phyloP scores from a whole-genome alignment of 2,113 vertebrate genomes.

The Dryoscopus gambensis region DNA sequence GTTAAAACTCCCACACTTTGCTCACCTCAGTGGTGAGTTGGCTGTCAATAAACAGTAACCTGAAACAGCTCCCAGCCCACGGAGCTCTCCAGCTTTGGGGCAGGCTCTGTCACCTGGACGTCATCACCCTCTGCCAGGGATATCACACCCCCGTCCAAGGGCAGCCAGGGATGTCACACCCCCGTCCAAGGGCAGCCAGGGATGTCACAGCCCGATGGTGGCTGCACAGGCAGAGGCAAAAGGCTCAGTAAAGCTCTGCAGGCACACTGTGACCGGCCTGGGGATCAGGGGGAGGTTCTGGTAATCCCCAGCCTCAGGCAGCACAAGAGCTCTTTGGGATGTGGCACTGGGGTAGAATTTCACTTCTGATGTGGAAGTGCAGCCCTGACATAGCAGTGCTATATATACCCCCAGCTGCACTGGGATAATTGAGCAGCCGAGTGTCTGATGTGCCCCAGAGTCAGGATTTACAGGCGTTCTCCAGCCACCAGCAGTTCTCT shows the following conservation, averaged over 20 bases:
- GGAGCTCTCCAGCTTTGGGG: neutral
- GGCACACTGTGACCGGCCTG: neutral
- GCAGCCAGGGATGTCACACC: neutral
- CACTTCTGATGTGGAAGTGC: neutral
- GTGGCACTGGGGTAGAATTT: neutral
- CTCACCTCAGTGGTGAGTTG: neutral
- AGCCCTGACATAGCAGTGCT: neutral
- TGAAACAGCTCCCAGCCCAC: neutral
- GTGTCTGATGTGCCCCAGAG: neutral
- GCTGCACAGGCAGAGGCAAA: neutral
- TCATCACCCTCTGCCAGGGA: neutral
- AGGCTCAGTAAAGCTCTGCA: neutral
- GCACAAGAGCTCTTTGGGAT: neutral
- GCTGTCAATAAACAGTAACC: neutral
- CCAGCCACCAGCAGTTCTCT: neutral
- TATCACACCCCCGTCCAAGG: neutral
- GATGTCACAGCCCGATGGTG: neutral
- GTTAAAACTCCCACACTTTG: neutral
- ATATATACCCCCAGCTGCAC: fast-evolving
- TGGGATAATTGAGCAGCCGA: neutral
- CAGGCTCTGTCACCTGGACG: neutral
- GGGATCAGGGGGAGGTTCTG: neutral
- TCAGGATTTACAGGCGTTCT: neutral
- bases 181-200: neutral
- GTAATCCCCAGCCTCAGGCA: neutral